Conservation (phyloP, 1,140 invertebrate species). For the Ericerus pela region DNA sequence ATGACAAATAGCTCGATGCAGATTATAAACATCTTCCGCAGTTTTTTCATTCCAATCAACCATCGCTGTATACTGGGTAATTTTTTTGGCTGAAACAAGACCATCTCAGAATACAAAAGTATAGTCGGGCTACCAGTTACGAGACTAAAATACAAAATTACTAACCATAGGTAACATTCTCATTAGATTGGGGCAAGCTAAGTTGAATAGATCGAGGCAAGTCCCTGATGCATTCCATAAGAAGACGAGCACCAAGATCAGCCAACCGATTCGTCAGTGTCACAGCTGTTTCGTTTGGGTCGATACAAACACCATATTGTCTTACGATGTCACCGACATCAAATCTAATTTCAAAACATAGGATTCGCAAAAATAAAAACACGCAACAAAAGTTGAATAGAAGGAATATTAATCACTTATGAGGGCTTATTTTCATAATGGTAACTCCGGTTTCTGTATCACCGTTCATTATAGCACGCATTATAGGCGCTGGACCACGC, state of each 20-base stretch:
- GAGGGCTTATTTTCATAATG: conserved; percentile 73
- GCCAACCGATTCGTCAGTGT: conserved; percentile 51
- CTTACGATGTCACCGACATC: conserved; percentile 70
- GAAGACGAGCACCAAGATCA: conserved; percentile 47
- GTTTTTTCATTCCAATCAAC: conserved; percentile 46
- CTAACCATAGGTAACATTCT: conserved; percentile 47
- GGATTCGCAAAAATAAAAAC: neutral
- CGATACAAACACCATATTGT: conserved; percentile 45
- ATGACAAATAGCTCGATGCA: conserved; percentile 46
- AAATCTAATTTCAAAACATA: conserved; percentile 39
- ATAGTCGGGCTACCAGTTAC: neutral
- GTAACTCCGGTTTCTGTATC: conserved; percentile 70
- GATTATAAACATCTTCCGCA: conserved; percentile 44
- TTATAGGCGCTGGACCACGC: conserved; percentile 79
- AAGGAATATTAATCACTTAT: conserved; percentile 38
- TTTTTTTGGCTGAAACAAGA: conserved; percentile 50
- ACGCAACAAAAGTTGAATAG: neutral
- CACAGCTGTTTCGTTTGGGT: conserved; percentile 42
- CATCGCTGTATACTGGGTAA: conserved; percentile 39
- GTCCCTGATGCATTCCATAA: conserved; percentile 45
- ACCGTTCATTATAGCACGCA: conserved; percentile 66
- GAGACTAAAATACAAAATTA: neutral
- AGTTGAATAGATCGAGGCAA: conserved; percentile 41
- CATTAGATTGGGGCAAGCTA: conserved; percentile 41
- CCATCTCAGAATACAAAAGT: conserved; percentile 13